Percentiles rank a stretch among this genome's conserved stretches.
These are phyloP conservation scores for Ricordea florida DNA, from an alignment of 92 coral and sea anemone genomes.

Conservation along the genomic window DNA sequence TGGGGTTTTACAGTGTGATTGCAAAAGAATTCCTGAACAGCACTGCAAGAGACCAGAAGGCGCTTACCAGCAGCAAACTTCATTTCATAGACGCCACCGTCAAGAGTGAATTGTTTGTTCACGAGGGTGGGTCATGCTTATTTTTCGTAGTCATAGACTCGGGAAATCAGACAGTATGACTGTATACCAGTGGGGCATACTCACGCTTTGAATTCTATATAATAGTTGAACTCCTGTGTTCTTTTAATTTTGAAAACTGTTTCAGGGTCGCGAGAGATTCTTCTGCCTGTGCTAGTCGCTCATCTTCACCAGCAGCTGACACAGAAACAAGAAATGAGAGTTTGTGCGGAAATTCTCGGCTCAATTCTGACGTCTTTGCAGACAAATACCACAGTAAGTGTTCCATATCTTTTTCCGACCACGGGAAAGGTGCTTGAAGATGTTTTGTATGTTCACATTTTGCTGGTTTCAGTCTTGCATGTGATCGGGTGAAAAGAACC, in stretches of 20 bases:
- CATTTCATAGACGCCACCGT: slow-evolving; percentile 81
- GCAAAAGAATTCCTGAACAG: slow-evolving; percentile 78
- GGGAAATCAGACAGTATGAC: too few species aligned
- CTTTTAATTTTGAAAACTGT: neutral
- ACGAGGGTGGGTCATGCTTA: slow-evolving; percentile 63
- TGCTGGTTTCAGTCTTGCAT: too few species aligned
- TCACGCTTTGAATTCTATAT: neutral
- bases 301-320: slow-evolving; percentile 81
- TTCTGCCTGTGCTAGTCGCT: slow-evolving; percentile 82
- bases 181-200: too few species aligned
- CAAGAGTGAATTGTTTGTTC: slow-evolving; percentile 67
- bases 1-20: slow-evolving; percentile 43
- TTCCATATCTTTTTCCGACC: neutral
- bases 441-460: neutral
- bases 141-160: too few species aligned
- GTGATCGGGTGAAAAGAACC: too few species aligned
- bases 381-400: slow-evolving; percentile 71
- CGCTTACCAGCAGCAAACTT: slow-evolving; percentile 64
- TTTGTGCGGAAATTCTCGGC: slow-evolving; percentile 92
- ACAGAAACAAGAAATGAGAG: slow-evolving; percentile 92
- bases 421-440: neutral
- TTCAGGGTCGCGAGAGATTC: slow-evolving; percentile 77
- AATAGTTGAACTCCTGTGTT: neutral
- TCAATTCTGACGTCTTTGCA: slow-evolving; percentile 78
- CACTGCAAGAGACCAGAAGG: slow-evolving; percentile 58